Evolutionary conservation across 2,113 vertebrate species (phyloP).

Genomic region (Eurystomus gularis): DNA sequence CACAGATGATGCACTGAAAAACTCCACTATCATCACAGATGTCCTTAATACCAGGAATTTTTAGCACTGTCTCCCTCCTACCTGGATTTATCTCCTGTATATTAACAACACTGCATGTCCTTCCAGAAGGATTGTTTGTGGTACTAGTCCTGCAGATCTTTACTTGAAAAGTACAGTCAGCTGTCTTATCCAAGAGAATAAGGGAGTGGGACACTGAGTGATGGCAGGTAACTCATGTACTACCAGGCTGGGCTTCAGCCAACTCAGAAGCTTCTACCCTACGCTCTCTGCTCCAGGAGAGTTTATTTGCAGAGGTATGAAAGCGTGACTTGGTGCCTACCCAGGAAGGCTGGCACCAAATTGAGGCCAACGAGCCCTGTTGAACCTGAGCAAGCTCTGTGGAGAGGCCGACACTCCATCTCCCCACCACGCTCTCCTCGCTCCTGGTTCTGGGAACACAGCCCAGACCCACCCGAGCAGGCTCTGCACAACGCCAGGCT

Average conservation of each 20-base stretch:
- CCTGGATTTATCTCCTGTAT: neutral
- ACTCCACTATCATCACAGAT: neutral
- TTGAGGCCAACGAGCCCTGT: neutral
- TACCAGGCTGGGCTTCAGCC: neutral
- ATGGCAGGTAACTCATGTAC: neutral
- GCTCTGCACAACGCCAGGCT: neutral
- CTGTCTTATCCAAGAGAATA: neutral
- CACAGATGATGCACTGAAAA: neutral
- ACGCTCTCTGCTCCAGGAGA: neutral
- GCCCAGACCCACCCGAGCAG: slow-evolving; percentile 29
- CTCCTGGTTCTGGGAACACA: neutral
- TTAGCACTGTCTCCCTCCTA: neutral
- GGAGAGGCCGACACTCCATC: neutral
- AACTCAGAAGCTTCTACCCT: neutral
- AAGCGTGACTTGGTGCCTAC: neutral
- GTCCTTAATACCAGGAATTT: neutral
- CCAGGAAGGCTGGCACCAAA: neutral
- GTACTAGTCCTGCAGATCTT: neutral
- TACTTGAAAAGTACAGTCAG: neutral
- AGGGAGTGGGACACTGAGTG: neutral
- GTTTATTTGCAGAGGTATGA: neutral
- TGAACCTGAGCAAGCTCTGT: neutral
- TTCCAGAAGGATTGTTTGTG: neutral
- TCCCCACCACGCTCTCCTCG: neutral
- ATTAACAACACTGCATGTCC: neutral